phyloP scores from a whole-genome alignment of 1,140 invertebrate genomes.

The Panulirus ornatus region DNA sequence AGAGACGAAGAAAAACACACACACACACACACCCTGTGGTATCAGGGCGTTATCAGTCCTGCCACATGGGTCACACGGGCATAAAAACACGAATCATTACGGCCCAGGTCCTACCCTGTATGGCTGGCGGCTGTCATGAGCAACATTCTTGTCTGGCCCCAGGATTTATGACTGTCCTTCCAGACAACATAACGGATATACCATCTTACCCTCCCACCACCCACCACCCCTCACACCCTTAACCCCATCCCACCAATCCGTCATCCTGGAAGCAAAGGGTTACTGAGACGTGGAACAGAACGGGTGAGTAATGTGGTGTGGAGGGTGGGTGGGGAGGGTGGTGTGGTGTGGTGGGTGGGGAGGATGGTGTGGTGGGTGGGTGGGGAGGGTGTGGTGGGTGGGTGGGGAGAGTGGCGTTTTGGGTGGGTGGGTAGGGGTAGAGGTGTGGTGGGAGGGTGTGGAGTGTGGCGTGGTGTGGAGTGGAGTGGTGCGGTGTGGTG shows the following conservation, averaged over 20 bases:
- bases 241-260: not conserved
- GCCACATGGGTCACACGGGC: conserved; percentile 27
- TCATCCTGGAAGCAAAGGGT: too few species aligned
- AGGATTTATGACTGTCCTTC: conserved; percentile 34
- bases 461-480: not conserved
- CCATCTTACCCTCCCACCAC: not conserved
- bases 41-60: conserved; percentile 44
- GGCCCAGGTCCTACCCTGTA: not conserved
- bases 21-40: not conserved
- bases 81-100: conserved; percentile 66
- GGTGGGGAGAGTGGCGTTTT: not conserved
- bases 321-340: not conserved
- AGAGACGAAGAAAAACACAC: conserved; percentile 23
- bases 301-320: too few species aligned
- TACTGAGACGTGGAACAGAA: too few species aligned
- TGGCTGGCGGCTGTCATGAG: conserved; percentile 18
- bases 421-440: not conserved
- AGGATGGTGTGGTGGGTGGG: not conserved
- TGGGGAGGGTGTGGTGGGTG: not conserved
- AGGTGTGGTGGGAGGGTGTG: not conserved
- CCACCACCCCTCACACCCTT: not conserved
- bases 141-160: conserved; percentile 13
- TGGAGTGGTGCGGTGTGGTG: not conserved
- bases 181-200: conserved; percentile 28
- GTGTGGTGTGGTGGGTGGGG: not conserved